These are phyloP conservation scores for Melanotus villosus DNA, from an alignment of 2,888 invertebrate species.

Conservation along the genomic window DNA sequence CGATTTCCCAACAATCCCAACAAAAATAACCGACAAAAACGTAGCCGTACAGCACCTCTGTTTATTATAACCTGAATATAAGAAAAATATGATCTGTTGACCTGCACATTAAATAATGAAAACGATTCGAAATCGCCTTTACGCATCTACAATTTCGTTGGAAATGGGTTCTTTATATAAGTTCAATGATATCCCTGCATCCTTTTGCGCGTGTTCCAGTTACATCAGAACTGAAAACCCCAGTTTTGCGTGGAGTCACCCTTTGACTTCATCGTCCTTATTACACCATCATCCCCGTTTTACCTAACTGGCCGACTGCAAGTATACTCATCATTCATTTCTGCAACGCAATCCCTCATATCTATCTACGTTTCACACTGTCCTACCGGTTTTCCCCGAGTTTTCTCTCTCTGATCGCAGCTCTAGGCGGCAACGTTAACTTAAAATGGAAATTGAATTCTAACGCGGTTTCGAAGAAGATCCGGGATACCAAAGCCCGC, in stretches of 20 bases:
- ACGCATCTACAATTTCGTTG: constrained; percentile 47
- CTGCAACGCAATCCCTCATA: constrained; percentile 59
- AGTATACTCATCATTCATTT: constrained; percentile 63
- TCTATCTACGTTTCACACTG: constrained; percentile 54
- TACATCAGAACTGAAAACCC: constrained; percentile 51
- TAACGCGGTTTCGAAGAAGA: constrained; percentile 51
- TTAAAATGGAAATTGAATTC: constrained; percentile 66
- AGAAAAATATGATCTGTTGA: constrained; percentile 4
- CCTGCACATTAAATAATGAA: constrained; percentile 27
- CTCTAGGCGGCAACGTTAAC: constrained; percentile 58
- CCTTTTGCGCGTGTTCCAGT: constrained; percentile 53
- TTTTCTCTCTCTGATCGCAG: constrained; percentile 48
- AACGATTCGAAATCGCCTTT: constrained; percentile 33
- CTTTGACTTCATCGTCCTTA: constrained; percentile 55
- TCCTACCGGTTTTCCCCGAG: constrained; percentile 13
- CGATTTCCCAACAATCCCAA: no score
- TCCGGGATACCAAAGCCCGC: constrained; percentile 46
- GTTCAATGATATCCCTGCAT: constrained; percentile 56
- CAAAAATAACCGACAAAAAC: no score
- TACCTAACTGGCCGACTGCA: constrained; percentile 49
- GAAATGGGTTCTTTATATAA: constrained; percentile 55
- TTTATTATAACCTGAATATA: no score
- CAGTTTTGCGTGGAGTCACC: constrained; percentile 52
- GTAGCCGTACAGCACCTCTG: no score
- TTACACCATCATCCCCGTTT: constrained; percentile 43